Evolutionary conservation across 2,113 vertebrate genomes (phyloP).

Genomic region (Hippocampus zosterae): DNA sequence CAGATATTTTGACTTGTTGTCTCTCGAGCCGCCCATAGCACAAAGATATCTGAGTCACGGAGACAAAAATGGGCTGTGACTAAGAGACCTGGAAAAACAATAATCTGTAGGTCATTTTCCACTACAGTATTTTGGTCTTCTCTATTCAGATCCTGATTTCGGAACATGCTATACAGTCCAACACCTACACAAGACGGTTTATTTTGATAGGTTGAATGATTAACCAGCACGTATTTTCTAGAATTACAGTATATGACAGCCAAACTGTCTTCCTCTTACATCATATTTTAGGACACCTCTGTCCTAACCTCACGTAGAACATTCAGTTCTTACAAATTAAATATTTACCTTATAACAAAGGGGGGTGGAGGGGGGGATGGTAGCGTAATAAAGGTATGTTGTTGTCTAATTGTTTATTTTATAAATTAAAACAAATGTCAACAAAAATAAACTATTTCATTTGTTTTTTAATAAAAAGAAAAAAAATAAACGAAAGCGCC

Average conservation of each 20-base stretch:
- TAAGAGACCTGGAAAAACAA: conserved; percentile 26
- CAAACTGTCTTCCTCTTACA: not conserved
- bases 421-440: too few relatives aligned
- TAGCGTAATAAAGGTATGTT: too few relatives aligned
- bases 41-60: conserved; percentile 26
- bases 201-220: not conserved
- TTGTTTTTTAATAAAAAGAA: too few relatives aligned
- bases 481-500: too few relatives aligned
- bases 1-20: conserved; percentile 24
- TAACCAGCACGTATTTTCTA: not conserved
- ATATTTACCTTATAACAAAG: not conserved
- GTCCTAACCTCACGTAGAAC: not conserved
- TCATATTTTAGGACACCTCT: not conserved
- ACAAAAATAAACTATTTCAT: too few relatives aligned
- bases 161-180: conserved; percentile 3
- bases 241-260: not conserved
- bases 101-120: conserved; percentile 27
- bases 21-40: conserved; percentile 3
- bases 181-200: not conserved
- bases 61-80: conserved; percentile 37
- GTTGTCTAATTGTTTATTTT: too few relatives aligned
- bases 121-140: not conserved
- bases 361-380: too few relatives aligned
- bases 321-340: not conserved
- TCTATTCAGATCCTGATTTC: not conserved